Percentiles rank a stretch among this genome's conserved stretches.
These are phyloP conservation scores for Phragmatobia fuliginosa DNA, from an alignment of 2,888 invertebrate species.

Conservation along the genomic window DNA sequence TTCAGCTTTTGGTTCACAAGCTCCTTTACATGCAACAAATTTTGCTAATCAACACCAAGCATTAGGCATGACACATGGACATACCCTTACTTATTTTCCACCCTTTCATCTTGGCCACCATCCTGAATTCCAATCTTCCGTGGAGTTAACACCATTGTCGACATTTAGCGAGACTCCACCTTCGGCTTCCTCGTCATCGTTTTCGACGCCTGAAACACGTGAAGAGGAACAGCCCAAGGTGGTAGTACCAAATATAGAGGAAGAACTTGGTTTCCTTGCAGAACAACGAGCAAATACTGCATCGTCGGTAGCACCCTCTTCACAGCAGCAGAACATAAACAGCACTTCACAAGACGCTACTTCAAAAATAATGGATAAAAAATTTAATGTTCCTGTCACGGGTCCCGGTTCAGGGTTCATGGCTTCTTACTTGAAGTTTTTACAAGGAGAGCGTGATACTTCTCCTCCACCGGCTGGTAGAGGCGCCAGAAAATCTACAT, in stretches of 20 bases:
- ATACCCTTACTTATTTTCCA: conserved; percentile 92
- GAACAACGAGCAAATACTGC: conserved; percentile 86
- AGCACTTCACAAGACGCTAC: conserved; percentile 82
- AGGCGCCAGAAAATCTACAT: conserved; percentile 89
- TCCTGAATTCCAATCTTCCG: conserved; percentile 89
- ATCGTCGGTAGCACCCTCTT: conserved; percentile 84
- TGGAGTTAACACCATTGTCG: conserved; percentile 88
- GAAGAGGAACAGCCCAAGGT: conserved; percentile 93
- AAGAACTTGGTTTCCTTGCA: conserved; percentile 93
- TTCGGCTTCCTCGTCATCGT: conserved; percentile 86
- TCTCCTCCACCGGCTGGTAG: conserved; percentile 92
- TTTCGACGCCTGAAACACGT: conserved; percentile 86
- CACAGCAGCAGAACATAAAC: conserved; percentile 82
- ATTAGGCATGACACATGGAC: conserved; percentile 89
- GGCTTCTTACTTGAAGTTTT: conserved; percentile 95
- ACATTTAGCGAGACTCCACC: conserved; percentile 87
- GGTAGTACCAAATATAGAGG: conserved; percentile 95
- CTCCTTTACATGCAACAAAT: conserved; percentile 84
- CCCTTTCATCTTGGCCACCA: conserved; percentile 91
- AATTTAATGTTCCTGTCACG: conserved; percentile 86
- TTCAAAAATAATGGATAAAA: conserved; percentile 87
- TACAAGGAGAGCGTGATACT: conserved; percentile 93
- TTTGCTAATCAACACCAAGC: conserved; percentile 88
- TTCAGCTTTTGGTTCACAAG: conserved; percentile 87
- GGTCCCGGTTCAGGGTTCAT: conserved; percentile 92